Evolutionary conservation across 2,888 invertebrate genomes (phyloP).

Genomic region (Lobophora halterata): DNA sequence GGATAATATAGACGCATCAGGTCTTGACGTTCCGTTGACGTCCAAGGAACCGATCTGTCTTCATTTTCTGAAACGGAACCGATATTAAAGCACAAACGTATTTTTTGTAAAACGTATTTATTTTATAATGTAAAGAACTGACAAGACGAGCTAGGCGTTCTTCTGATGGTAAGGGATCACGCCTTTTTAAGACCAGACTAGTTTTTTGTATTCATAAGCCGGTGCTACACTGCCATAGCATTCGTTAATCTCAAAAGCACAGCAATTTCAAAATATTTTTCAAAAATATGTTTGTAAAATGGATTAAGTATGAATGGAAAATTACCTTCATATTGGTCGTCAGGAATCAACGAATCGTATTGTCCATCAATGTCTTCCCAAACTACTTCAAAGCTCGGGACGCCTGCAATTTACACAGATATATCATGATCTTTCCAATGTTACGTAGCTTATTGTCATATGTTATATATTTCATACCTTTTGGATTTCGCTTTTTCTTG

Average conservation of each 20-base stretch:
- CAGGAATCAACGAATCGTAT: constrained; percentile 82
- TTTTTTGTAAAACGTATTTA: no score
- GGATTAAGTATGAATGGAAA: not conserved
- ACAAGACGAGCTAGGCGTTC: no score
- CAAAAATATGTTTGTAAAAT: not conserved
- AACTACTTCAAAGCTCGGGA: constrained; percentile 86
- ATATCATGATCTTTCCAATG: no score
- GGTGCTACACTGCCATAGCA: no score
- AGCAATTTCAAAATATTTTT: no score
- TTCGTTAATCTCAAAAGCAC: no score
- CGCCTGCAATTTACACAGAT: constrained; percentile 78
- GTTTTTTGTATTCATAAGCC: no score
- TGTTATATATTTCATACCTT: constrained; percentile 49
- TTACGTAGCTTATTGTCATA: no score
- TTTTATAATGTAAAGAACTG: no score
- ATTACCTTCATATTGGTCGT: constrained; percentile 77
- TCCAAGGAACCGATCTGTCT: constrained; percentile 78
- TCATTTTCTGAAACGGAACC: constrained; percentile 66
- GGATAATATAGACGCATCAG: constrained; percentile 83
- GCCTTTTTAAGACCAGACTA: no score
- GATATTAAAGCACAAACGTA: no score
- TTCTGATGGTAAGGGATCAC: no score
- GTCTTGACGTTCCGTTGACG: constrained; percentile 85
- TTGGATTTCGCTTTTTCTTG: constrained; percentile 73
- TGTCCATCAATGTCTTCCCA: constrained; percentile 83